Percentiles rank a stretch among this genome's conserved stretches.
Conservation (phyloP, 2,113 vertebrate genomes). For the Amphilophus citrinellus region DNA sequence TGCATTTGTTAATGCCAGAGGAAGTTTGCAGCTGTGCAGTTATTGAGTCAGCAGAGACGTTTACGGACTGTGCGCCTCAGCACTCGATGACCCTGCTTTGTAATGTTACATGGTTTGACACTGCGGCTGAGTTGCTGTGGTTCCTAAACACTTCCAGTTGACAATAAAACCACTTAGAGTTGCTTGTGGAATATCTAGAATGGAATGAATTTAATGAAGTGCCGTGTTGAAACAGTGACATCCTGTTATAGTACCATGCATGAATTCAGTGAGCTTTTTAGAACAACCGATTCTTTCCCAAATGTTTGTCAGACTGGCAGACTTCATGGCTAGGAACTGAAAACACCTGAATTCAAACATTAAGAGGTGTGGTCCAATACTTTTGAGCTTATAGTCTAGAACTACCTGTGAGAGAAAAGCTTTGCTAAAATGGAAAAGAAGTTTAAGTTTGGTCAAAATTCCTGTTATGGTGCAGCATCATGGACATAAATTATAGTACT, state of each 20-base stretch:
- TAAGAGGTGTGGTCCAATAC: too few species aligned
- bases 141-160: too few species aligned
- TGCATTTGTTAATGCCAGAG: background rate
- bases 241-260: too few species aligned
- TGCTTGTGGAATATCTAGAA: too few species aligned
- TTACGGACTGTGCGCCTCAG: background rate
- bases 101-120: background rate
- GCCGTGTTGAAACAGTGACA: too few species aligned
- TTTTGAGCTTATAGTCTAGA: background rate
- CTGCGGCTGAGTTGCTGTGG: background rate
- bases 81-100: fast-evolving
- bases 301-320: too few species aligned
- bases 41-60: background rate
- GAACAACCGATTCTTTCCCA: too few species aligned
- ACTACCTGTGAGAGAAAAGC: background rate
- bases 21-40: background rate
- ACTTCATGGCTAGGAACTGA: too few species aligned
- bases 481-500: background rate
- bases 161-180: too few species aligned
- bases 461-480: background rate
- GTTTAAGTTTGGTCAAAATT: background rate
- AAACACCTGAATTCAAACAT: too few species aligned
- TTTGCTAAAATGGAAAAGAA: background rate
- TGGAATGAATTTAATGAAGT: too few species aligned
- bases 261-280: too few species aligned